phyloP scores from a whole-genome alignment of 2,888 invertebrate genomes.

The Pelosia muscerda region DNA sequence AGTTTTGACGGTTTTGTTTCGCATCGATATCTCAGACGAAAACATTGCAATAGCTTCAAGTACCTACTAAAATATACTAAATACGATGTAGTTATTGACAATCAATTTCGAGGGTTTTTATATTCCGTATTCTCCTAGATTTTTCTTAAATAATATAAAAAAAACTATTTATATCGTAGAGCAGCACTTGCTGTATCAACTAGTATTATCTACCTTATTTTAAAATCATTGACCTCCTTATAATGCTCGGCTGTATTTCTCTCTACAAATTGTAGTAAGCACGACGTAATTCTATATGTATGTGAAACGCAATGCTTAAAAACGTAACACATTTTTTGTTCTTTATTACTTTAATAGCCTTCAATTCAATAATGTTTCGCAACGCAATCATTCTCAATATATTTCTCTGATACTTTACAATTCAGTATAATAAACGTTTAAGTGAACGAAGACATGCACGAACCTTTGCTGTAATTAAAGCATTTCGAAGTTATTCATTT shows the following conservation, averaged over 20 bases:
- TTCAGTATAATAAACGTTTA: slow-evolving; percentile 8
- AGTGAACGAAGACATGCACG: slow-evolving; percentile 5
- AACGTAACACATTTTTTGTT: slow-evolving; percentile 14
- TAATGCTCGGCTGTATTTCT: not conserved
- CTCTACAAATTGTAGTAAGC: not conserved
- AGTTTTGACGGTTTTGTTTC: slow-evolving; percentile 4
- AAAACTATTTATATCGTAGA: not conserved
- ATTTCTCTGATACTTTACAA: slow-evolving; percentile 19
- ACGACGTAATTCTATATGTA: slow-evolving; percentile 1
- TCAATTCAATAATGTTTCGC: slow-evolving; percentile 30
- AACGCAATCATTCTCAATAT: slow-evolving; percentile 28
- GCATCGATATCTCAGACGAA: not conserved
- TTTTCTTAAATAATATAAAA: too few species aligned
- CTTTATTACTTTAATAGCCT: slow-evolving; percentile 27
- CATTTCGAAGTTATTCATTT: not conserved
- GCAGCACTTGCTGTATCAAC: not conserved
- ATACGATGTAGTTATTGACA: too few species aligned
- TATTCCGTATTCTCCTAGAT: too few species aligned
- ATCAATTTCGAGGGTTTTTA: too few species aligned
- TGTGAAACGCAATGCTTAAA: slow-evolving; percentile 10
- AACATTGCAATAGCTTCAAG: not conserved
- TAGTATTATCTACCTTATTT: too few species aligned
- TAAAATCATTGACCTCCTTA: not conserved
- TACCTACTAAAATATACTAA: not conserved
- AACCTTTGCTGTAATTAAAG: not conserved